Conservation (phyloP, 2,113 vertebrate genomes). For the Andinoacara biseriatus region DNA sequence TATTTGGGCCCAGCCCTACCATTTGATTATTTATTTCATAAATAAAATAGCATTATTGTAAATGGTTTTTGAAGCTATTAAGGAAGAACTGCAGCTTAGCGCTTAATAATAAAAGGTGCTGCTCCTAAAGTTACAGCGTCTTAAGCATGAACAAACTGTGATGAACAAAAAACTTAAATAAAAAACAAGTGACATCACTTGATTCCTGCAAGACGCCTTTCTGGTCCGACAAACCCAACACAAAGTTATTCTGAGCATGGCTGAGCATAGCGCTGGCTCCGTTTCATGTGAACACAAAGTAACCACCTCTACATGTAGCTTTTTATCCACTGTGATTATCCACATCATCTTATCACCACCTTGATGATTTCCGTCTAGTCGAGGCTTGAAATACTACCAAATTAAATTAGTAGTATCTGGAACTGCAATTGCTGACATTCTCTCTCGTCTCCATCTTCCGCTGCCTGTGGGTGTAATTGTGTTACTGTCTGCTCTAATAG, state of each 20-base stretch:
- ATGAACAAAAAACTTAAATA: background rate
- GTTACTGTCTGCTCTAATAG: slow-evolving; percentile 52
- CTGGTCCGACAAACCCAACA: background rate
- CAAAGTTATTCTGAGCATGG: background rate
- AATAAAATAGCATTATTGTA: background rate
- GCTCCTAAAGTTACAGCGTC: background rate
- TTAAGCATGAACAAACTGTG: background rate
- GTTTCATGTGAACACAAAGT: background rate
- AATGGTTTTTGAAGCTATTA: no score
- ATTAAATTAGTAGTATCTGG: slow-evolving; percentile 25
- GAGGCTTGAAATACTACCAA: background rate
- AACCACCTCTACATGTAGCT: background rate
- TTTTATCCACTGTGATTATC: background rate
- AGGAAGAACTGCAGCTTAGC: background rate
- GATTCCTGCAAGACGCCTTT: background rate
- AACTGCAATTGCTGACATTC: slow-evolving; percentile 30
- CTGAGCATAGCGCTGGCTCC: background rate
- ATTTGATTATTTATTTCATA: no score
- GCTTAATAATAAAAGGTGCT: background rate
- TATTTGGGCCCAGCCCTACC: no score
- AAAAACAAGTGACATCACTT: background rate
- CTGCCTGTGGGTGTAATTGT: slow-evolving; percentile 53
- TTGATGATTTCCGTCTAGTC: slow-evolving; percentile 7
- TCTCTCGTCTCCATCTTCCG: slow-evolving; percentile 39
- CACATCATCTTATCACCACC: slow-evolving; percentile 22